Base-by-base conservation (phyloP, 2,113 vertebrate species). In the Ifrita kowaldi region DNA sequence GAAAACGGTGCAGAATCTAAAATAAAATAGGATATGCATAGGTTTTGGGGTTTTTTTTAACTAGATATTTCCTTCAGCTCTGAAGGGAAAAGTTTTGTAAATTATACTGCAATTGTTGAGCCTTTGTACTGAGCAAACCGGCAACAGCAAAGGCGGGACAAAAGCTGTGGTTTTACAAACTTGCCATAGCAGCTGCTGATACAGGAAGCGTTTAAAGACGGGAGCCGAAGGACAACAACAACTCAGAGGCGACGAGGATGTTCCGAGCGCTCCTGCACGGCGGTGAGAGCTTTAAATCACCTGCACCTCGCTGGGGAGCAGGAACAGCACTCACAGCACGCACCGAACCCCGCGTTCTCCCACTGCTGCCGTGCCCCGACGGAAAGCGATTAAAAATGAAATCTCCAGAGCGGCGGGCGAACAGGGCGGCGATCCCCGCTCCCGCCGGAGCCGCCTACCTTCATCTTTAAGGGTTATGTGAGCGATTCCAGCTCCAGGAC, bases 401-500 rank as follows among this genome's bases (percentile, higher is more conserved):
- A 87, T 50, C 17, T 62, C 63, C 65, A 19, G 52, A 69, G 74
- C 64, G n/a, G 35, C 41, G 9, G 28, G 59, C 32, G 37, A 78
- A 11, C 41, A 42, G 39, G 64, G 41, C 67, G 57, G 57, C 81
- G 39, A 18, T 41, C 46, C 63, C 70, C 57, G 46, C 67, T 35
- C 47, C 87, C 79, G 47, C 85, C 80, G 56, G 56, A 68, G 79
- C 21, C 12, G 97, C 99, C 98, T 98, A 99, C 99, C 99, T 99
- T 99, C 99, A 99, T 99, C 95, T 98, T 98, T 73, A 90, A 62
- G 92, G 98, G 98, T 96, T 99, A 98, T 97, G 98, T 96, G 98
- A 98, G 98, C 98, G 98, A 98, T 98, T 99, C 99, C 99, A 99
- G 99, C 98, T 98, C 99, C 95, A 93, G 97, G 96, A 95, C 96